Conservation (phyloP, 2,113 vertebrate species). For the Steatornis caripensis region DNA sequence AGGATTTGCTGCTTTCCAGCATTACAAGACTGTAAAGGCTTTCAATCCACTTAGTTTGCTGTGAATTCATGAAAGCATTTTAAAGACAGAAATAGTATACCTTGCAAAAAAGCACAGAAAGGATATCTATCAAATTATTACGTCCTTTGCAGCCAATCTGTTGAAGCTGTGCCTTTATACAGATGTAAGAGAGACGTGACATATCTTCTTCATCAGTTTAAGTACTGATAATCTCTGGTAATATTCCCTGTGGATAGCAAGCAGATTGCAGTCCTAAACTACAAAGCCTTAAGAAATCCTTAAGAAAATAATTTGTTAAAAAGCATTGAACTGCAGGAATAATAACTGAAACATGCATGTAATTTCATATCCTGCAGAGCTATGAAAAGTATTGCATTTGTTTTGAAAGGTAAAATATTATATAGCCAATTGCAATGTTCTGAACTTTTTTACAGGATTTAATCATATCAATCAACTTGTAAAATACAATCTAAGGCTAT, state of each 20-base stretch:
- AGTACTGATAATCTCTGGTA: conserved; percentile 53
- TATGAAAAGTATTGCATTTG: neutral
- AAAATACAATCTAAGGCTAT: conserved; percentile 2
- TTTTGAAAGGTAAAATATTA: neutral
- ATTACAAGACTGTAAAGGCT: neutral
- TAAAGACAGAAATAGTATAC: neutral
- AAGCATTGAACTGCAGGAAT: conserved; percentile 18
- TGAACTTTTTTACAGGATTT: neutral
- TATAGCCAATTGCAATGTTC: neutral
- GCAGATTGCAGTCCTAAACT: conserved; percentile 48
- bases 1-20: neutral
- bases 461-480: conserved; percentile 11
- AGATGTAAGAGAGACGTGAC: neutral
- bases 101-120: neutral
- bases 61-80: neutral
- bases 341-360: conserved; percentile 8
- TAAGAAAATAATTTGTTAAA: conserved; percentile 62
- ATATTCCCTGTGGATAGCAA: conserved; percentile 40
- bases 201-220: conserved; percentile 49
- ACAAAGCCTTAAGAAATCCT: conserved; percentile 43
- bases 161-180: neutral
- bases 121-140: neutral
- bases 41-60: neutral
- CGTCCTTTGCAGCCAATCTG: neutral
- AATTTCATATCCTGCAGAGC: conserved; percentile 24